Evolutionary conservation across 2,113 vertebrate species (phyloP).

Genomic region (Microtus oregoni): DNA sequence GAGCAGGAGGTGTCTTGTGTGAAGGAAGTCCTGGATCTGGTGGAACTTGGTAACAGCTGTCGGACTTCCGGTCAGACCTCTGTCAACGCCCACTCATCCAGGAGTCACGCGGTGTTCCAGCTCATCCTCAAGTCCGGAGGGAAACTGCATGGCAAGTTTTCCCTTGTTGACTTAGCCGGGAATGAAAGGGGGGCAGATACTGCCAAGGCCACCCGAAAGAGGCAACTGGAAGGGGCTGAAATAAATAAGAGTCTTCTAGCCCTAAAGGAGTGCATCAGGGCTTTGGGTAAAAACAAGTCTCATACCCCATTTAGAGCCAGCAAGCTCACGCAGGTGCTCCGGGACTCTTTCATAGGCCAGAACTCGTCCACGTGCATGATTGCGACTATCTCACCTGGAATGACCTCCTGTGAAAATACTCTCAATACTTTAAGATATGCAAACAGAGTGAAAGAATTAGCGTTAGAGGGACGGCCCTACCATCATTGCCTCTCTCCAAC

Average conservation of each 20-base stretch:
- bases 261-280: slow-evolving; percentile 92
- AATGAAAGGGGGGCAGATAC: slow-evolving; percentile 92
- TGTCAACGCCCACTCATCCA: slow-evolving; percentile 91
- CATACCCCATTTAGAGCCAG: slow-evolving; percentile 92
- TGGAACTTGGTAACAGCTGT: slow-evolving; percentile 90
- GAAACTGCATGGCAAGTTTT: slow-evolving; percentile 92
- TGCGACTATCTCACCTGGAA: slow-evolving; percentile 91
- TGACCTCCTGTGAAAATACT: slow-evolving; percentile 91
- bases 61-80: slow-evolving; percentile 91
- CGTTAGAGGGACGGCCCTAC: slow-evolving; percentile 35
- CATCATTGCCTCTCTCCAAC: background rate
- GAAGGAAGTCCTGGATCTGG: slow-evolving; percentile 90
- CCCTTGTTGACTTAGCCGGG: slow-evolving; percentile 91
- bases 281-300: slow-evolving; percentile 90
- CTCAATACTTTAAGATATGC: slow-evolving; percentile 92
- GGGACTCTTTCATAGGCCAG: slow-evolving; percentile 94
- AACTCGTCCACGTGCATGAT: slow-evolving; percentile 95
- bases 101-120: slow-evolving; percentile 92
- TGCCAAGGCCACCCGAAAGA: slow-evolving; percentile 89
- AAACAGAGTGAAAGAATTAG: slow-evolving; percentile 84
- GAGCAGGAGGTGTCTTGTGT: slow-evolving; percentile 90
- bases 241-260: slow-evolving; percentile 93
- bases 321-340: slow-evolving; percentile 93
- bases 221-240: slow-evolving; percentile 91
- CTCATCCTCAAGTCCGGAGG: slow-evolving; percentile 89